phyloP scores from a whole-genome alignment of 2,797 vertebrate genomes.

The Fistularia commersonii region DNA sequence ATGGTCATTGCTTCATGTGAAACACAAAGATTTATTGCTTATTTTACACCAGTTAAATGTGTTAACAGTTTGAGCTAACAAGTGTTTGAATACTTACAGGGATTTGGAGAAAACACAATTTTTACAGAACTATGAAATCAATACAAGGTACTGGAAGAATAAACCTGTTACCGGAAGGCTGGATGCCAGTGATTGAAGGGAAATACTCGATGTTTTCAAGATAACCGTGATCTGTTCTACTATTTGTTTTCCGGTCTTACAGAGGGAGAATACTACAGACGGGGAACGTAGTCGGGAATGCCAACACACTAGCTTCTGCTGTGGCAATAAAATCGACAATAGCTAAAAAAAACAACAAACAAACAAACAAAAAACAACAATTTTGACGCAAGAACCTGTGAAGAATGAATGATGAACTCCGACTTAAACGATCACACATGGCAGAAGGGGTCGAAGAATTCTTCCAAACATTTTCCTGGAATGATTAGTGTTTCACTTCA shows the following conservation, averaged over 20 bases:
- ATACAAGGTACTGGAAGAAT: constrained; percentile 24
- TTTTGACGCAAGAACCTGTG: constrained; percentile 11
- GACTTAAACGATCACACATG: constrained; percentile 19
- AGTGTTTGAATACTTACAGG: constrained; percentile 33
- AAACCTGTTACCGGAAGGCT: constrained; percentile 14
- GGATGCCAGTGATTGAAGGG: constrained; percentile 25
- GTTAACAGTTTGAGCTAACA: constrained; percentile 39
- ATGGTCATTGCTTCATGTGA: constrained; percentile 24
- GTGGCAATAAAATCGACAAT: constrained; percentile 17
- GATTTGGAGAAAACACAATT: constrained; percentile 20
- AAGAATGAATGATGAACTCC: constrained; percentile 3
- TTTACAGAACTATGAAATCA: constrained; percentile 25
- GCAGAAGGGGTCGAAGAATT: neutral
- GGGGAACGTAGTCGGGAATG: constrained; percentile 34
- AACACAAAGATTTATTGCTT: constrained; percentile 49
- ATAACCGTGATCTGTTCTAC: constrained; percentile 21
- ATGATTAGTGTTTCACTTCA: constrained; percentile 30
- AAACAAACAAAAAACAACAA: constrained; percentile 5
- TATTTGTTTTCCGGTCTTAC: constrained; percentile 6
- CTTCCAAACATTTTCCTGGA: constrained; percentile 15
- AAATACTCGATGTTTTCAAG: too few species aligned
- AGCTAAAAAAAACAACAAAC: constrained; percentile 31
- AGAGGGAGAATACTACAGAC: constrained; percentile 18
- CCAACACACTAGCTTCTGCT: constrained; percentile 8
- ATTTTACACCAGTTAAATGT: constrained; percentile 34